phyloP scores from a whole-genome alignment of 2,888 invertebrate species.

The Lathronympha strigana region DNA sequence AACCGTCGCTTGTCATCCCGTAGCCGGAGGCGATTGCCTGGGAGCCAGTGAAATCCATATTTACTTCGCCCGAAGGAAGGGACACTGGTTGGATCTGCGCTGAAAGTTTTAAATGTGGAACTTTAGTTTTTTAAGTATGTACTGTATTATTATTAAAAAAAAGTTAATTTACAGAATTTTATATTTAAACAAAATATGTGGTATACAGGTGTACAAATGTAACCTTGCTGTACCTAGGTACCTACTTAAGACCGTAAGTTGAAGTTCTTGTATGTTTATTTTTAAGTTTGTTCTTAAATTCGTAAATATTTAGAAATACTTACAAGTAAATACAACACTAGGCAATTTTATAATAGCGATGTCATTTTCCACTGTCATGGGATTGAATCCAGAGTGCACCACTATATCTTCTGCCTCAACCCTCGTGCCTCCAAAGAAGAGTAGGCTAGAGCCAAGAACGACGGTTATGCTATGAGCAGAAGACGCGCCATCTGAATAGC shows the following conservation, averaged over 20 bases:
- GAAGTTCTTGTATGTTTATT: too few species aligned
- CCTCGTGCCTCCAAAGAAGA: conserved; percentile 45
- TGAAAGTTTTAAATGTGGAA: conserved; percentile 46
- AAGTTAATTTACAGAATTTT: too few species aligned
- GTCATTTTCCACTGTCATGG: conserved; percentile 55
- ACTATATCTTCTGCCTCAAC: conserved; percentile 29
- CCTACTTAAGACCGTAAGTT: too few species aligned
- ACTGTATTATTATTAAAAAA: too few species aligned
- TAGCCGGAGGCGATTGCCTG: conserved; percentile 63
- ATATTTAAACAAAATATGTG: too few species aligned
- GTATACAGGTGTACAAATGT: too few species aligned
- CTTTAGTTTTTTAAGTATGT: too few species aligned
- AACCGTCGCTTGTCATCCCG: conserved; percentile 56
- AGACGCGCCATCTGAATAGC: conserved; percentile 23
- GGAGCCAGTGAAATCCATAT: conserved; percentile 52
- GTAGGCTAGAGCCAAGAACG: conserved; percentile 40
- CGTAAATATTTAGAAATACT: conserved; percentile 46
- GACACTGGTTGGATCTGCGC: conserved; percentile 50
- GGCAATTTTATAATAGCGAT: conserved; percentile 53
- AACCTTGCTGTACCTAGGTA: too few species aligned
- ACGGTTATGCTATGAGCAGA: conserved; percentile 32
- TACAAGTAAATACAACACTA: conserved; percentile 51
- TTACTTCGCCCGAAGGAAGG: conserved; percentile 54
- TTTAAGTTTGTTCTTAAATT: too few species aligned
- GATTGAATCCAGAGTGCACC: conserved; percentile 51